These are phyloP conservation scores for Sisor rabdophorus DNA, from an alignment of 2,113 vertebrate species.

Conservation along the genomic window DNA sequence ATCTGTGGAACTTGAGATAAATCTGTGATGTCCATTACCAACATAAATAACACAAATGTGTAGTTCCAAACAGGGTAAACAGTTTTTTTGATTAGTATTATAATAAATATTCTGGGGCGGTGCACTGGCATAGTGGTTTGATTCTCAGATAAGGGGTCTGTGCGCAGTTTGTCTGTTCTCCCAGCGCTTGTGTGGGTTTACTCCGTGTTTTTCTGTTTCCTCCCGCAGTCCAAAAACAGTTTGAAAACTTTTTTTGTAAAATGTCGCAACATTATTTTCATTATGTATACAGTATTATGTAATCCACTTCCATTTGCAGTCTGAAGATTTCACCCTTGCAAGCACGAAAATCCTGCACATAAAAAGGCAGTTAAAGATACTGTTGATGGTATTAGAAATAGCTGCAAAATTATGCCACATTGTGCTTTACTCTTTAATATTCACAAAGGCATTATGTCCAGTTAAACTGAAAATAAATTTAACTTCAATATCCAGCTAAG, in stretches of 20 bases:
- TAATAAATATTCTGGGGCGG: background rate
- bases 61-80: background rate
- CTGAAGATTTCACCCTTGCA: too few species aligned
- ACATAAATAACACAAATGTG: background rate
- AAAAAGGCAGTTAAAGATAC: too few species aligned
- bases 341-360: too few species aligned
- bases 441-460: background rate
- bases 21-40: background rate
- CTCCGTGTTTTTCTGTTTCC: too few species aligned
- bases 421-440: background rate
- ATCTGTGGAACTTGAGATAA: background rate
- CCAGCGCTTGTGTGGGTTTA: too few species aligned
- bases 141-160: too few species aligned
- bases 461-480: background rate
- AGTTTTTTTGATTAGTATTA: background rate
- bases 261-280: too few species aligned
- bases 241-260: background rate
- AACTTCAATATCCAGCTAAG: background rate
- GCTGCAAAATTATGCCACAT: background rate
- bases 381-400: background rate
- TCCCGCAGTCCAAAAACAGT: too few species aligned
- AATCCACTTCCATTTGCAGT: too few species aligned
- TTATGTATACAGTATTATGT: too few species aligned
- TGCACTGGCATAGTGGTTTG: background rate
- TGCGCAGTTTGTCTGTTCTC: too few species aligned